Evolutionary conservation across 2,113 vertebrate genomes (phyloP), one percentile per base, ranked within the genome.

Genomic region (Chloropsis cyanopogon): DNA sequence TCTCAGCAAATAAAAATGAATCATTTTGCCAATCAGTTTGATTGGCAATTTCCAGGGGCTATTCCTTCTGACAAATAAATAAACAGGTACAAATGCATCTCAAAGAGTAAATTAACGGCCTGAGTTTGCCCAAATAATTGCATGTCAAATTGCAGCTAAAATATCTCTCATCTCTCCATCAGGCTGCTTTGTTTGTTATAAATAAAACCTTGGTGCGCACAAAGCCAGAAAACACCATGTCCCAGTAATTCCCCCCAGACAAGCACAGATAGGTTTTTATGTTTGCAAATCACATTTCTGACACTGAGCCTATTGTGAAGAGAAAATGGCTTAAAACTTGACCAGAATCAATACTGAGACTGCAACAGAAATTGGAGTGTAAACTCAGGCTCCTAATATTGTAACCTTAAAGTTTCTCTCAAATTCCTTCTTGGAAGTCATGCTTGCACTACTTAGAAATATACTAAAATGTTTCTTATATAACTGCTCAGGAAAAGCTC

Each of bases 371-470:
- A 86, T 1, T 41, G 22, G 77, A 96, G 52, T 60, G 49, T 56
- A 60, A 86, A 88, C n/a, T 84, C 80, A 60, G 53, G 19, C 53
- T 92, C n/a, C 46, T 90, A 42, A 73, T 90, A 80, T 65, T 83
- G 21, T 44, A 88, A 76, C 69, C 90, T 90, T 85, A 84, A 86
- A 57, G 41, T 65, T 92, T 83, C 66, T 90, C 82, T 86, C 76
- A 57, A 53, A 95, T 93, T 94, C 72, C 79, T 88, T 78, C 69
- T 81, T 93, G 88, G 92, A 95, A 94, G n/a, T 63, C 77, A 78
- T 75, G 76, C 68, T 88, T 88, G 57, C 65, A 65, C 57, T 86
- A 44, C 95, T 88, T 70, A 94, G 63, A 91, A 86, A 87, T 92
- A 93, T 75, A 82, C 70, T 94, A 81, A 92, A 94, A 86, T 73